Percentiles rank a stretch among this genome's conserved stretches.
Evolutionary conservation across 2,797 vertebrate species (phyloP).

Genomic region (Alosa sapidissima): DNA sequence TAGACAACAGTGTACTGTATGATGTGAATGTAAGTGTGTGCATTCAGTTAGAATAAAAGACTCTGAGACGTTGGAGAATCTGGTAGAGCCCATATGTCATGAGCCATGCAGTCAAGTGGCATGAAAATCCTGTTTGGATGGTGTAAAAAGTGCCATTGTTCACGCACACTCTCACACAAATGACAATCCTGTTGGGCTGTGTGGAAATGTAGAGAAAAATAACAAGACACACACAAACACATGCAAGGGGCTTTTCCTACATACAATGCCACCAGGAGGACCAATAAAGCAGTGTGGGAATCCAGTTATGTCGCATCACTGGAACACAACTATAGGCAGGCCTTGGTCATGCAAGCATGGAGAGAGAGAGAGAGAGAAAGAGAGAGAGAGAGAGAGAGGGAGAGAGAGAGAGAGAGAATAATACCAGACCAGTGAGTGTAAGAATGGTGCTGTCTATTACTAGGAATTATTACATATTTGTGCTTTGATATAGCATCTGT

Average conservation of each 20-base stretch:
- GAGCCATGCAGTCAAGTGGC: slow-evolving; percentile 66
- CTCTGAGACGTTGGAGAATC: slow-evolving; percentile 29
- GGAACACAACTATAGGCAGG: slow-evolving; percentile 40
- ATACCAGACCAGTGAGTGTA: not conserved
- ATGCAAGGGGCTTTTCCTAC: not conserved
- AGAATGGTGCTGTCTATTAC: not conserved
- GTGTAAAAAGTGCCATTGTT: slow-evolving; percentile 39
- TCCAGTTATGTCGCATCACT: slow-evolving; percentile 53
- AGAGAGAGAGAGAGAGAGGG: no score
- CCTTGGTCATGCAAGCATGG: not conserved
- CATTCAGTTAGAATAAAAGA: not conserved
- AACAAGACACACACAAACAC: slow-evolving; percentile 40
- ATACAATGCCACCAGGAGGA: slow-evolving; percentile 23
- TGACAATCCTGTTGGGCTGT: slow-evolving; percentile 30
- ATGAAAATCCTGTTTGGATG: slow-evolving; percentile 68
- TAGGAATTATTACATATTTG: not conserved
- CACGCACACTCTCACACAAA: slow-evolving; percentile 40
- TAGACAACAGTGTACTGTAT: slow-evolving; percentile 15
- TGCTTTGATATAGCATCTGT: slow-evolving; percentile 10
- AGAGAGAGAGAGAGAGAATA: not conserved
- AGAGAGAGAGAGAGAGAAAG: no score
- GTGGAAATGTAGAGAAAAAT: slow-evolving; percentile 40
- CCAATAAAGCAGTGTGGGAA: slow-evolving; percentile 37
- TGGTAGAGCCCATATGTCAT: slow-evolving; percentile 60
- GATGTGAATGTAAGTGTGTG: slow-evolving; percentile 32